These are phyloP conservation scores for Sandelia bainsii DNA, from an alignment of 2,797 vertebrate genomes.

Conservation along the genomic window DNA sequence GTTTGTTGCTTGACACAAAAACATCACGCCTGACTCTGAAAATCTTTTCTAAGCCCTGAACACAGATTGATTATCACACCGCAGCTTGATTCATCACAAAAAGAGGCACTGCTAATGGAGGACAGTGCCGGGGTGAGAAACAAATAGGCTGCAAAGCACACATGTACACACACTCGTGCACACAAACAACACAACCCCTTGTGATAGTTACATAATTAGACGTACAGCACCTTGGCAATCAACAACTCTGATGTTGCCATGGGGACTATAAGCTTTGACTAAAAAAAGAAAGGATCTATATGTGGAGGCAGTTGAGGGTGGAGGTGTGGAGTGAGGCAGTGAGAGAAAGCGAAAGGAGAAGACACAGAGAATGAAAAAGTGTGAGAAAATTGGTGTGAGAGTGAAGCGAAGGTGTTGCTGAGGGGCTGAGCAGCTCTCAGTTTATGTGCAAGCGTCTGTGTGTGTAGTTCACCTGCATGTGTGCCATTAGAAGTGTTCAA, in stretches of 20 bases:
- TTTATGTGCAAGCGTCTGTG: conserved; percentile 58
- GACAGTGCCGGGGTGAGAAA: conserved; percentile 35
- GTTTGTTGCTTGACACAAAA: conserved; percentile 36
- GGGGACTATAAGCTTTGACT: conserved; percentile 78
- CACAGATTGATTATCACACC: conserved; percentile 44
- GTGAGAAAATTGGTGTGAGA: conserved; percentile 80
- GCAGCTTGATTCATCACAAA: conserved; percentile 54
- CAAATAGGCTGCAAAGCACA: conserved; percentile 27
- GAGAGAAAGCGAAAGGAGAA: conserved; percentile 69
- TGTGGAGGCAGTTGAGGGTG: conserved; percentile 75
- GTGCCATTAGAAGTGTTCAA: conserved; percentile 60
- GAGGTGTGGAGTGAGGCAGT: conserved; percentile 74
- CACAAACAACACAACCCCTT: conserved; percentile 44
- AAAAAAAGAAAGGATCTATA: conserved; percentile 83
- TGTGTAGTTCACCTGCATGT: conserved; percentile 56
- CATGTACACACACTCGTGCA: conserved; percentile 22
- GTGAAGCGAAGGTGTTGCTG: conserved; percentile 71
- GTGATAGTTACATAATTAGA: conserved; percentile 79
- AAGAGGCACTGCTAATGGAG: conserved; percentile 41
- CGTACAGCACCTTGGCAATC: conserved; percentile 80
- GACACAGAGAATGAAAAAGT: conserved; percentile 70
- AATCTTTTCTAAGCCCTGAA: conserved; percentile 32
- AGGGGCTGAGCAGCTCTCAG: conserved; percentile 62
- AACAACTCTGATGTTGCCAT: conserved; percentile 82
- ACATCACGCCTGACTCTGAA: conserved; percentile 26